Evolutionary conservation across 2,113 vertebrate species (phyloP).

Genomic region (Pungitius pungitius): DNA sequence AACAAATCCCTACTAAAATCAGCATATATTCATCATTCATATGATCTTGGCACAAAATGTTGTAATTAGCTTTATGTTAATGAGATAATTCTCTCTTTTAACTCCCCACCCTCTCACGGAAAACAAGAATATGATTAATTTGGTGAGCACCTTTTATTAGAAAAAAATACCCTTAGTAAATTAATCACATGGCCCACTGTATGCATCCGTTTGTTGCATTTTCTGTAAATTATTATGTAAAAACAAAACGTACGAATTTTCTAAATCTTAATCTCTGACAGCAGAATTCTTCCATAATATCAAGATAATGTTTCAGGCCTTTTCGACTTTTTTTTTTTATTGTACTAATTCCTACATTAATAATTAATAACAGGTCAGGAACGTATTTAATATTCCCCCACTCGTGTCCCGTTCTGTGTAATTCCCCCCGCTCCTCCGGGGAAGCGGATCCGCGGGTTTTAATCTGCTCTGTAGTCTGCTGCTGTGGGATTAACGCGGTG

Average conservation of each 20-base stretch:
- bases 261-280: not conserved
- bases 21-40: not conserved
- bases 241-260: not conserved
- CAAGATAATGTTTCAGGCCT: not conserved
- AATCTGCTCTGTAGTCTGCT: conserved; percentile 49
- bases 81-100: not conserved
- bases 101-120: not conserved
- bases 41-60: not conserved
- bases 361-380: not conserved
- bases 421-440: conserved; percentile 24
- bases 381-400: not conserved
- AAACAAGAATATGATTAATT: not conserved
- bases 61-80: not conserved
- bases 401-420: conserved; percentile 6
- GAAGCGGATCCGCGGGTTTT: conserved; percentile 29
- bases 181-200: not conserved
- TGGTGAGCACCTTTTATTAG: not conserved
- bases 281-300: not conserved
- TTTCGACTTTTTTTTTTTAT: not conserved
- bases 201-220: rapidly evolving
- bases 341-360: not conserved
- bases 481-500: conserved; percentile 58
- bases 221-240: not conserved
- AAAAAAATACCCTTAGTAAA: not conserved
- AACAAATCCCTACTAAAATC: not conserved